A percentile compares a stretch with the other conserved stretches of the same genome.
These are phyloP conservation scores for Indri indri DNA, from an alignment of 2,113 vertebrate genomes.

Conservation along the genomic window DNA sequence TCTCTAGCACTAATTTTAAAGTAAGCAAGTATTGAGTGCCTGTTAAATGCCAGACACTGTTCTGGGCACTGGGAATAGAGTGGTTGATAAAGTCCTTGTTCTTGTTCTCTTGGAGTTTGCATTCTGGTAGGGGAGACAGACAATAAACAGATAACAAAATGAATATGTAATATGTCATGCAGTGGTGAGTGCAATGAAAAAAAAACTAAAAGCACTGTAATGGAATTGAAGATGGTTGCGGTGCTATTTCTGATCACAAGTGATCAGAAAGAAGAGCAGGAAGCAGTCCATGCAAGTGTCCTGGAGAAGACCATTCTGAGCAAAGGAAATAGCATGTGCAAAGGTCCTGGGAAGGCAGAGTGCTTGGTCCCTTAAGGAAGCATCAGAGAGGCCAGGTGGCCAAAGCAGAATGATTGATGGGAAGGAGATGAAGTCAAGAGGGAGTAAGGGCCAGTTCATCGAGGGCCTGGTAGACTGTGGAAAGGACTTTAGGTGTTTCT, in stretches of 20 bases:
- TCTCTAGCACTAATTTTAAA: not conserved
- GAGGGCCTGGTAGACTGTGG: not conserved
- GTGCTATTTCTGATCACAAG: not conserved
- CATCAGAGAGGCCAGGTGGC: not conserved
- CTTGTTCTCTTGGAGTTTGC: not conserved
- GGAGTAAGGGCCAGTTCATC: not conserved
- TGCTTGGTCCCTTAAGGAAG: not conserved
- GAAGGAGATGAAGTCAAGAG: not conserved
- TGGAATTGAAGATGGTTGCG: not conserved
- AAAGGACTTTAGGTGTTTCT: not conserved
- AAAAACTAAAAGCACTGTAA: not conserved
- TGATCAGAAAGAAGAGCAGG: not conserved
- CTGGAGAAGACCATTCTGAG: not conserved
- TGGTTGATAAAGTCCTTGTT: not conserved
- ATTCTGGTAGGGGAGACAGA: not conserved
- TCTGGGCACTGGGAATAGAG: not conserved
- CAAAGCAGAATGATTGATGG: not conserved
- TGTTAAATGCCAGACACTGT: not conserved
- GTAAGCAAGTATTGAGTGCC: not conserved
- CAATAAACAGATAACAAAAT: not conserved
- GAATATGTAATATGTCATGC: not conserved
- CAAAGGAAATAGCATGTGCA: not conserved
- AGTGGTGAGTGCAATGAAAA: not conserved
- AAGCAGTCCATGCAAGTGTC: not conserved
- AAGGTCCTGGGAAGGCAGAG: not conserved